phyloP scores from a whole-genome alignment of 2,797 vertebrate species.

The Pelodytes ibericus region DNA sequence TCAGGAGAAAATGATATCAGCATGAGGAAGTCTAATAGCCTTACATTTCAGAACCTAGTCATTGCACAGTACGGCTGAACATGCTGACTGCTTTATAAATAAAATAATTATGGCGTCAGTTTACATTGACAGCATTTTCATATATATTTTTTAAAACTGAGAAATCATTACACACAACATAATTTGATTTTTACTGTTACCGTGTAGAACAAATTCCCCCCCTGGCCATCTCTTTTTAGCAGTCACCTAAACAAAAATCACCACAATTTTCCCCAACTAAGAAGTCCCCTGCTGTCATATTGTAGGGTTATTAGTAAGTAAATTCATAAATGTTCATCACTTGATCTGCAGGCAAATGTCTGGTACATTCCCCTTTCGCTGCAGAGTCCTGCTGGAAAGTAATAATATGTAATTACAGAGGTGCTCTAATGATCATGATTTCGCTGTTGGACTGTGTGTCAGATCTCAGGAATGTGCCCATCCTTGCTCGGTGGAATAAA shows the following conservation, averaged over 20 bases:
- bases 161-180: too few species aligned
- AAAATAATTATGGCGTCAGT: too few species aligned
- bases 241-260: not conserved
- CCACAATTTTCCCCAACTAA: not conserved
- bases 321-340: not conserved
- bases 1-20: not conserved
- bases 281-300: not conserved
- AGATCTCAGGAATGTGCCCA: slow-evolving; percentile 36
- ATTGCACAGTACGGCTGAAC: too few species aligned
- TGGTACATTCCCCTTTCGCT: not conserved
- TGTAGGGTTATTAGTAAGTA: not conserved
- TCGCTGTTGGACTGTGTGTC: slow-evolving; percentile 11
- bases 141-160: too few species aligned
- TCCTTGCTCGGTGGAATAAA: slow-evolving; percentile 8
- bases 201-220: too few species aligned
- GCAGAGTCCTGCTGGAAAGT: not conserved
- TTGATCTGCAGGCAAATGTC: not conserved
- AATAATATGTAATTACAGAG: slow-evolving; percentile 7
- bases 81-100: too few species aligned
- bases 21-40: not conserved
- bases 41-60: too few species aligned
- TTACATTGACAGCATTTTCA: too few species aligned
- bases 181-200: too few species aligned
- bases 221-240: too few species aligned
- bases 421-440: not conserved